Conservation (phyloP, 2,888 invertebrate species). For the Enchytraeus crypticus region DNA sequence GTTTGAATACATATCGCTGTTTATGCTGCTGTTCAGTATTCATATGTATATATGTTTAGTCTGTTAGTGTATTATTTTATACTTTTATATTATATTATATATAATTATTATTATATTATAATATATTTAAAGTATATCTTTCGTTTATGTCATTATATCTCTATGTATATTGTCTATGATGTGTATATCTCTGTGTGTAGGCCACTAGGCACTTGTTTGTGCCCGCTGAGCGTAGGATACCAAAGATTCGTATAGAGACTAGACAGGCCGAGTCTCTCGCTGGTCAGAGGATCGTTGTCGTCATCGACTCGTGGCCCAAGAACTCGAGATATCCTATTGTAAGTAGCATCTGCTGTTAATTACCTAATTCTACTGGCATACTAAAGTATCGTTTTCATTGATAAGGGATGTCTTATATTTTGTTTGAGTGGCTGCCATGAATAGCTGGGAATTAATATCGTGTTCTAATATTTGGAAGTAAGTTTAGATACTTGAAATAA, state of each 20-base stretch:
- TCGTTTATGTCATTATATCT: not conserved
- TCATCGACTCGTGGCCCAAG: slow-evolving; percentile 91
- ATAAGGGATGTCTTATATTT: too few relatives aligned
- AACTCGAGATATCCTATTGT: slow-evolving; percentile 79
- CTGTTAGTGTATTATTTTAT: not conserved
- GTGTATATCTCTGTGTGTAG: slow-evolving; percentile 30
- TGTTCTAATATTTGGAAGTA: too few relatives aligned
- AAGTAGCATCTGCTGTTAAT: too few relatives aligned
- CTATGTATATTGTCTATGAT: not conserved
- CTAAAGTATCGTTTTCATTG: too few relatives aligned
- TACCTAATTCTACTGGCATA: too few relatives aligned
- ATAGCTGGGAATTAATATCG: too few relatives aligned
- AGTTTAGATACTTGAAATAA: too few relatives aligned
- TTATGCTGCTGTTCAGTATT: not conserved
- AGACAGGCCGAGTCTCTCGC: slow-evolving; percentile 69
- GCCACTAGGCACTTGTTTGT: slow-evolving; percentile 72
- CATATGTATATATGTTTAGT: not conserved
- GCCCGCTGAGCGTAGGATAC: slow-evolving; percentile 86
- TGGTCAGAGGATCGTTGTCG: slow-evolving; percentile 82
- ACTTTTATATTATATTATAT: too few relatives aligned
- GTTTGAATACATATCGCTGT: too few relatives aligned
- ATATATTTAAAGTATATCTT: not conserved
- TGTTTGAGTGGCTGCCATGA: too few relatives aligned
- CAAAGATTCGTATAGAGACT: slow-evolving; percentile 89
- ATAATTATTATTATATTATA: too few relatives aligned